Conservation (phyloP, 2,113 vertebrate species). For the Thermophis baileyi region DNA sequence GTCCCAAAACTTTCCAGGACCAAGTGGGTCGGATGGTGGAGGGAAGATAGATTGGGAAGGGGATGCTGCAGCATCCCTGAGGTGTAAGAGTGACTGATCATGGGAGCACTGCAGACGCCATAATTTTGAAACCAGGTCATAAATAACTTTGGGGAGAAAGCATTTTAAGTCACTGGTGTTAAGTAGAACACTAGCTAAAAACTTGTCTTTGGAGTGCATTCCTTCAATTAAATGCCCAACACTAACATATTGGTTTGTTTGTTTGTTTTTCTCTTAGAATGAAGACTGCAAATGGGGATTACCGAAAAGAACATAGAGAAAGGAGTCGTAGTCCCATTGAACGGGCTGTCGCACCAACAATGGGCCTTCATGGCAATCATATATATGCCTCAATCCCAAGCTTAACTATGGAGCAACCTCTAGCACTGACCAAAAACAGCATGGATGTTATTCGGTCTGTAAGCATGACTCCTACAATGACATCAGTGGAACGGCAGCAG, state of each 20-base stretch:
- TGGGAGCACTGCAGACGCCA: not conserved
- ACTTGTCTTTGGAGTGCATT: not conserved
- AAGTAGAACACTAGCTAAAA: not conserved
- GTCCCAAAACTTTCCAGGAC: not conserved
- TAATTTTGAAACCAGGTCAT: not conserved
- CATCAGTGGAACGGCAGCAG: slow-evolving; percentile 90
- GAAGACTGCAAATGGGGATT: slow-evolving; percentile 90
- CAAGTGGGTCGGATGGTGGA: not conserved
- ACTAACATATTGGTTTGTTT: not conserved
- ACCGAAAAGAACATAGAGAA: slow-evolving; percentile 87
- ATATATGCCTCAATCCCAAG: slow-evolving; percentile 85
- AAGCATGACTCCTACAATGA: slow-evolving; percentile 73
- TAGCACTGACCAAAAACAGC: slow-evolving; percentile 95
- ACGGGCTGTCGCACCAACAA: slow-evolving; percentile 77
- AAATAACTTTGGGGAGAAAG: not conserved
- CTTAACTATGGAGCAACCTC: slow-evolving; percentile 92
- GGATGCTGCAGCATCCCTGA: not conserved
- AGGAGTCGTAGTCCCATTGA: slow-evolving; percentile 91
- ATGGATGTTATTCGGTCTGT: slow-evolving; percentile 76
- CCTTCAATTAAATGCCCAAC: not conserved
- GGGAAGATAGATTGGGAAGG: not conserved
- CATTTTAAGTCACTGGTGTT: not conserved
- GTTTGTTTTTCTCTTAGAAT: slow-evolving; percentile 67
- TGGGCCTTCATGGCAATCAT: slow-evolving; percentile 82
- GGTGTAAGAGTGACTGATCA: not conserved